phyloP scores from a whole-genome alignment of 1,140 invertebrate species.

The Habropoda laboriosa region DNA sequence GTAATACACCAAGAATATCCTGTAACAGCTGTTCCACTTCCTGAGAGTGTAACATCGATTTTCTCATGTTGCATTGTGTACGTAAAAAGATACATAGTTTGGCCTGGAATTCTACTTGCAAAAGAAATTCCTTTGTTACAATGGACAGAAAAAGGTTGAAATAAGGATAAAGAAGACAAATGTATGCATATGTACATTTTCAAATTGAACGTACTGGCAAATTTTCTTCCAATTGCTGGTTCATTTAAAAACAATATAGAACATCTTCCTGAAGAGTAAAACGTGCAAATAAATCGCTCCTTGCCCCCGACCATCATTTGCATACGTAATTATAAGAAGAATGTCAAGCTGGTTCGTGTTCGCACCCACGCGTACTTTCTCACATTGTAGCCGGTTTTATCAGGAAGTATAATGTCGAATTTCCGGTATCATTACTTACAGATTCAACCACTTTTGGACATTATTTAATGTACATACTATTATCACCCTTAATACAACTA shows the following conservation, averaged over 20 bases:
- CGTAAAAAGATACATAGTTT: neutral
- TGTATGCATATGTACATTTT: too few species aligned
- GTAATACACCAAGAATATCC: neutral
- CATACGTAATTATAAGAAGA: conserved; percentile 41
- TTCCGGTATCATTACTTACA: neutral
- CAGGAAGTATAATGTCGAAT: conserved; percentile 13
- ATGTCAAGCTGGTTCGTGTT: conserved; percentile 19
- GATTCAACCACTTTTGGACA: neutral
- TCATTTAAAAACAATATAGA: neutral
- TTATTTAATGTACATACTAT: neutral
- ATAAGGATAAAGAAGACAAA: too few species aligned
- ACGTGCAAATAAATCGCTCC: conserved; percentile 25
- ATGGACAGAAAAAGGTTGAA: neutral
- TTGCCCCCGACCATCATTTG: conserved; percentile 5
- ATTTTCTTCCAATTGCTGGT: neutral
- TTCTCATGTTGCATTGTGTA: neutral
- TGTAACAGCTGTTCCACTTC: neutral
- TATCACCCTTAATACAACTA: neutral
- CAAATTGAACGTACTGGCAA: neutral
- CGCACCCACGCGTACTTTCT: conserved; percentile 34
- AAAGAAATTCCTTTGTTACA: neutral
- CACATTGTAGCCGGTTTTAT: neutral
- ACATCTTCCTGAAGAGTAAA: neutral
- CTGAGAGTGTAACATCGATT: neutral
- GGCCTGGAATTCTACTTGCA: neutral